Evolutionary conservation across 1,140 invertebrate genomes (phyloP), one percentile per base, ranked within the genome.

Genomic region (Maconellicoccus hirsutus): DNA sequence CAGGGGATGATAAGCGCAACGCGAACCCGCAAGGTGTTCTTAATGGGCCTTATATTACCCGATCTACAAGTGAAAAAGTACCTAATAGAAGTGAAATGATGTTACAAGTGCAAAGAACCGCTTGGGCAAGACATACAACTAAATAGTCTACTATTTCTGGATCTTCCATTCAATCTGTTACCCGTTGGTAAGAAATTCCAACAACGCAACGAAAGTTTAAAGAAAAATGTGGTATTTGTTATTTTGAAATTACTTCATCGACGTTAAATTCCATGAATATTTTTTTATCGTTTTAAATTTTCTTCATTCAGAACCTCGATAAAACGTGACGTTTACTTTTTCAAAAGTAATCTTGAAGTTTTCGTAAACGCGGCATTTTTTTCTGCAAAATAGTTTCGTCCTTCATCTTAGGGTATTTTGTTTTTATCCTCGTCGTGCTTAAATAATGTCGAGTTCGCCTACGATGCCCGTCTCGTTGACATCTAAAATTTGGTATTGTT

Each of bases 111-210:
- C 86, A 88, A 75, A 82, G 90, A 71, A 86, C 87, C 0, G 84
- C 86, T 33, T 93, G 91, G 90, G 89, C 89, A 0, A 81, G 91
- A 75, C 91, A 93, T 76, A 93, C 91, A 0, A 93, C 90, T 16
- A 93, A 92, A 79, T 93, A 76, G 75, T 42, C 52, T 10, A 19
- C 42, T 3, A 3, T 52, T 2, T 16, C 6, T 14, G 12, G 16
- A 72, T 10, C 33, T 66, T 42, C 29, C 59, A 25, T n/a, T 21
- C 10, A 19, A 23, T 42, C 69, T 38, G 42, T 52, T 52, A 52
- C 42, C 42, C 2, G 42, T 19, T 52, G 12, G 42, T 52, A 8
- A 6, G 16, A 12, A 52, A 52, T 52, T 52, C 42, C 42, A 52
- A 52, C 42, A 3, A 52, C 6, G 10, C 42, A 19, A 52, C 10